phyloP scores from a whole-genome alignment of 2,797 vertebrate species.

The Hoplostethus mediterraneus region DNA sequence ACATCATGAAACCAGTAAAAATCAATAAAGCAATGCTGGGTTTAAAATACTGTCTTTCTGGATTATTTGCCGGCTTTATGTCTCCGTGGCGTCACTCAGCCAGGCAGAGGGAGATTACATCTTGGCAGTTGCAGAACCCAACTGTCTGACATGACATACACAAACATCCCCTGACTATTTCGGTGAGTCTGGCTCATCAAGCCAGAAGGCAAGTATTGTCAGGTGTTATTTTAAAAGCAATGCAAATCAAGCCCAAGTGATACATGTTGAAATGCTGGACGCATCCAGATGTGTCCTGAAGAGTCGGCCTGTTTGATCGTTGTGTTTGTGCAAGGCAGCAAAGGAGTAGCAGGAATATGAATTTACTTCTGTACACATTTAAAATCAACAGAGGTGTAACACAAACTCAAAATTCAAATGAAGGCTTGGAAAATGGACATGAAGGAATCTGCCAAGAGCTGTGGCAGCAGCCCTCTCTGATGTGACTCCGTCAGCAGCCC shows the following conservation, averaged over 20 bases:
- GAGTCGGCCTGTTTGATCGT: no score
- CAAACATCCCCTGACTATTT: constrained; percentile 64
- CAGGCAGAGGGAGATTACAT: constrained; percentile 49
- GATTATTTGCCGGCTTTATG: not conserved
- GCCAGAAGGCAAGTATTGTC: constrained; percentile 68
- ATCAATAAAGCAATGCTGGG: not conserved
- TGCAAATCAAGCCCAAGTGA: constrained; percentile 70
- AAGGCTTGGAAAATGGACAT: not conserved
- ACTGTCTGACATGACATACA: constrained; percentile 57
- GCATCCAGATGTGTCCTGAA: no score
- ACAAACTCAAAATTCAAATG: no score
- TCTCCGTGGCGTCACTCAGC: constrained; percentile 6
- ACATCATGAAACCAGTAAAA: no score
- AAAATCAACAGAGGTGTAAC: not conserved
- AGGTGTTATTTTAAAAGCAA: constrained; percentile 62
- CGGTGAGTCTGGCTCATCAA: constrained; percentile 64
- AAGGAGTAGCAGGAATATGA: not conserved
- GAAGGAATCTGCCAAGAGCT: not conserved
- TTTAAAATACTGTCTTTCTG: not conserved
- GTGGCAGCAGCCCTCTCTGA: constrained; percentile 25
- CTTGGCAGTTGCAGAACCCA: constrained; percentile 66
- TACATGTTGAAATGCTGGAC: constrained; percentile 49
- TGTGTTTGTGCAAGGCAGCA: no score
- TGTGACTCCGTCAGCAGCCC: constrained; percentile 42
- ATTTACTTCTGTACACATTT: no score